Evolutionary conservation across 2,888 invertebrate species (phyloP).

Genomic region (Cecidostiba fungosa): DNA sequence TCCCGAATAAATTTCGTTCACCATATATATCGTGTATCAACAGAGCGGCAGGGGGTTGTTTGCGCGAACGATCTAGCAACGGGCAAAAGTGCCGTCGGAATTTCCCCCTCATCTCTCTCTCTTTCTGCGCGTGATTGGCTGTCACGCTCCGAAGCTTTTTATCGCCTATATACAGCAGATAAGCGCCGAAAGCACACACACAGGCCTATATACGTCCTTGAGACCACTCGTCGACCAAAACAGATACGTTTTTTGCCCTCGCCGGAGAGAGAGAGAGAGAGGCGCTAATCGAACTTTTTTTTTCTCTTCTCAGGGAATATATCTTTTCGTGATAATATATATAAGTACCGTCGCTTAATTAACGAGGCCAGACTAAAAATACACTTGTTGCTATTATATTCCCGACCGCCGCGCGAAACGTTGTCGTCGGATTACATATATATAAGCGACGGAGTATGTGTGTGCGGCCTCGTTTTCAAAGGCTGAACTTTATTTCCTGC

Average conservation of each 20-base stretch:
- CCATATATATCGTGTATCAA: neutral
- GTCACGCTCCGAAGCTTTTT: conserved; percentile 62
- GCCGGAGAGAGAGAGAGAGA: no score
- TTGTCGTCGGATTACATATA: neutral
- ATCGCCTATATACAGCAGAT: conserved; percentile 48
- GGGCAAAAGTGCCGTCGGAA: conserved; percentile 45
- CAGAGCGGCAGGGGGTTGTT: conserved; percentile 30
- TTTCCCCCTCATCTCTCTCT: neutral
- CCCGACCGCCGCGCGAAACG: no score
- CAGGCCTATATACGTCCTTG: conserved; percentile 20
- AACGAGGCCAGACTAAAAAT: neutral
- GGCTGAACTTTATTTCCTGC: neutral
- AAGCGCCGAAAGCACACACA: conserved; percentile 39
- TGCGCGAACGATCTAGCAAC: conserved; percentile 26
- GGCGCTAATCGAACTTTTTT: conserved; percentile 45
- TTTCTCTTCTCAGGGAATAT: neutral
- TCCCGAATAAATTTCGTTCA: conserved; percentile 47
- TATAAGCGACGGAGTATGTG: no score
- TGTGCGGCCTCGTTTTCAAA: neutral
- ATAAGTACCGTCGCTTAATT: neutral
- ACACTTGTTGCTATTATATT: conserved; percentile 1
- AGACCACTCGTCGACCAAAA: conserved; percentile 33
- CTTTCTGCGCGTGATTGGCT: conserved; percentile 54
- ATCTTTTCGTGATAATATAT: neutral
- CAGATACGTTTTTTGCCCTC: conserved; percentile 33